Base-by-base conservation (phyloP, 2,888 invertebrate species). In the Torymus tubicola region DNA sequence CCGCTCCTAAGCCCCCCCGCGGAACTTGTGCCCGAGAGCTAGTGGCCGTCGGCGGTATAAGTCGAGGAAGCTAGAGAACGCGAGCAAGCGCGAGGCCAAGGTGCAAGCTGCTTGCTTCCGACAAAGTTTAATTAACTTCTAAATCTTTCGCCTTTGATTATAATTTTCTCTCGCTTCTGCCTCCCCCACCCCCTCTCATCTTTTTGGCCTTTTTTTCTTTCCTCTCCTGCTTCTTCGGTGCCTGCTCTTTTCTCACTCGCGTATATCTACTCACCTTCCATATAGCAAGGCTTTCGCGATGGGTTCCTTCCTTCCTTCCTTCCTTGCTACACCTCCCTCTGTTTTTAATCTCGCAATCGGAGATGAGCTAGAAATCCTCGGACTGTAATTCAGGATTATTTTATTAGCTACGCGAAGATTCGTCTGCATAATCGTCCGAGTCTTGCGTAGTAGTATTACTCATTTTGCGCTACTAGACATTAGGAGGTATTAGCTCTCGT, bases 81-180 rank as follows among this genome's bases (percentile, higher is more conserved):
- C 65, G 21, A n/a, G 69, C 53, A 18, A 18, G 16, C 18, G 12
- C 18, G 16, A 31, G n/a, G 42, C 8, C 42, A 8, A 16, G 42
- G 67, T 60, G 14, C 80, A 76, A 78, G 73, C 79, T 79, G 79
- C 79, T 82, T 71, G 79, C 79, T 82, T 71, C 79, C 77, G 76
- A 60, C 77, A 75, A 82, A 84, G 81, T 84, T 84, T 82, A 83
- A 83, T 84, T 84, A 82, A 81, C 82, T 82, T 83, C 83, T 82
- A 83, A 82, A 83, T 82, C 82, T 83, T 81, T 77, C 70, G 71
- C 80, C 81, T 81, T 78, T 84, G 82, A 84, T 83, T 83, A 84
- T 82, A 82, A 83, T 82, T 84, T 84, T 80, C 75, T 79, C 72
- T 69, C 31, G 53, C 70, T 57, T 42, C 42, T 18, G 21, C 64